Evolutionary conservation across 2,797 vertebrate species (phyloP).

Genomic region (Mormyrops boulengeri): DNA sequence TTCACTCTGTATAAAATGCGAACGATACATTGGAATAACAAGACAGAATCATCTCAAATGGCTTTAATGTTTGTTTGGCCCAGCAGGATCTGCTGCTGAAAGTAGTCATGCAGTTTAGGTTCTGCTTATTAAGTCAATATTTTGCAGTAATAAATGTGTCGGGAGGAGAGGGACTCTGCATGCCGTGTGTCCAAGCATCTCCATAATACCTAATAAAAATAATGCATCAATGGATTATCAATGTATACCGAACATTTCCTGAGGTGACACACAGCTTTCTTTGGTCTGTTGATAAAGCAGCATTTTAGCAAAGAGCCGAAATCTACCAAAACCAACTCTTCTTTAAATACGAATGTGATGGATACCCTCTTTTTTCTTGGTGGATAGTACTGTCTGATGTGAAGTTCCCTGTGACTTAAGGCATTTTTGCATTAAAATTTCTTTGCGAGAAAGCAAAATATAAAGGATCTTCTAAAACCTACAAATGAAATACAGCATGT

Average conservation of each 20-base stretch:
- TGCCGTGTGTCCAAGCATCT: conserved; percentile 26
- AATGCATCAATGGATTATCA: conserved; percentile 61
- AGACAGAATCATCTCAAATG: neutral
- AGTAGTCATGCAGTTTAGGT: neutral
- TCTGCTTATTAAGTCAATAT: conserved; percentile 5
- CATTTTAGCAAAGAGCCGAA: conserved; percentile 28
- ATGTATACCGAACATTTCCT: conserved; percentile 50
- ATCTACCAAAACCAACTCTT: conserved; percentile 32
- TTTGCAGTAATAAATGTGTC: conserved; percentile 11
- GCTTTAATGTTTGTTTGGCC: neutral
- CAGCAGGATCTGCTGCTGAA: neutral
- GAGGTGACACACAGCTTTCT: neutral
- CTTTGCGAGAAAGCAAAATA: neutral
- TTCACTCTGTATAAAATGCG: neutral
- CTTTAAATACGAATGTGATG: neutral
- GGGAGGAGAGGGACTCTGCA: neutral
- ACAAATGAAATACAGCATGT: neutral
- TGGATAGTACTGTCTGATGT: neutral
- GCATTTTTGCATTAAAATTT: neutral
- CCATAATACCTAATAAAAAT: conserved; percentile 52
- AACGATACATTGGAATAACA: neutral
- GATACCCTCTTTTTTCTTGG: neutral
- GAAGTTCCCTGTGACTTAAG: neutral
- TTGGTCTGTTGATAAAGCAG: conserved; percentile 46
- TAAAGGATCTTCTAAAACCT: neutral